Base-by-base conservation (phyloP, 2,888 invertebrate genomes). In the Macaria notata region DNA sequence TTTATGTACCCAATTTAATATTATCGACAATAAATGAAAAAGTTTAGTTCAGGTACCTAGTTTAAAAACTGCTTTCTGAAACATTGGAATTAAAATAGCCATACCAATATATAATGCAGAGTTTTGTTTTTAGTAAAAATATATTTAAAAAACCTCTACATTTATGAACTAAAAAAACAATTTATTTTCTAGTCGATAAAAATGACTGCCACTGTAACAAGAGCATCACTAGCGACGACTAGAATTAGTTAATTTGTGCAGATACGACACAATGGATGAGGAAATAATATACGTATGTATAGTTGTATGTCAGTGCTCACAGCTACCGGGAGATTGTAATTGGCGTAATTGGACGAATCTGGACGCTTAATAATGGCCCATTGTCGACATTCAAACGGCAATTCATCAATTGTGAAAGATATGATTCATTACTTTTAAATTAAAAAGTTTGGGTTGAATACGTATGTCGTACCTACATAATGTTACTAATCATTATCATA, bases 271-370 rank as follows among this genome's bases (percentile, higher is more conserved):
- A 90, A 88, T 89, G 86, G 83, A 83, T 78, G 84, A 88, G 88
- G 88, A 90, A 86, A 88, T 88, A 88, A 88, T 86, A 84, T 75
- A 83, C 78, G 50, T 50, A 72, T 38, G 44, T 50, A 50, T 44
- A 49, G 67, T 70, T 69, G 69, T 65, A 72, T 71, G 66, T 76
- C 77, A 73, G 70, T 79, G 79, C 79, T 79, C 76, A 78, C 76
- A 78, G 76, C 78, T 81, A 83, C 85, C 84, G 83, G 86, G 85
- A 83, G 84, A 86, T 84, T 86, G 87, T 90, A 91, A 90, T 91
- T 90, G 89, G 84, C 83, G 85, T 91, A 91, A 91, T 90, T 91
- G 89, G 81, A 81, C 84, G 86, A 91, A 91, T 89, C 90, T 90
- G 88, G 85, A 84, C 83, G 84, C 86, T 87, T 88, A 89, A 91